Percentiles rank a stretch among this genome's conserved stretches.
These are phyloP conservation scores for Apodemus speciosus DNA, from an alignment of 2,113 vertebrate genomes.

Conservation along the genomic window DNA sequence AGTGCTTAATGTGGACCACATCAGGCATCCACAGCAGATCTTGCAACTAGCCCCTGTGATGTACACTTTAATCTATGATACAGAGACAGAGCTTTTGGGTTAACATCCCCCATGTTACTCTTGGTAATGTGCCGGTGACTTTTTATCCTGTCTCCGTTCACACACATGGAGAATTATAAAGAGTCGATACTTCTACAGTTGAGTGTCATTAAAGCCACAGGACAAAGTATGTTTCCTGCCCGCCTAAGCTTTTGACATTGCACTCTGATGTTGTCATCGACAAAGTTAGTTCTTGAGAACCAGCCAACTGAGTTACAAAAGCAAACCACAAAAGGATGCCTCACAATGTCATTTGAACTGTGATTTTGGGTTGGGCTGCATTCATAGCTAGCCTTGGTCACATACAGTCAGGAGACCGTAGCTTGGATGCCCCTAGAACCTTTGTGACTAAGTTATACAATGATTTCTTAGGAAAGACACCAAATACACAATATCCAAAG, in stretches of 20 bases:
- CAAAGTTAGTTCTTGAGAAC: not conserved
- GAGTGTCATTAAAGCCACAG: not conserved
- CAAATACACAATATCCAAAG: constrained; percentile 2
- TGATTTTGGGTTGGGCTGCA: not conserved
- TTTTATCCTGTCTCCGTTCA: not conserved
- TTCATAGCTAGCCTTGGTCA: not conserved
- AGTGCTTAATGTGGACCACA: not conserved
- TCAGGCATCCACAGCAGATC: not conserved
- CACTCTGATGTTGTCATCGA: not conserved
- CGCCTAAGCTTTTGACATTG: not conserved
- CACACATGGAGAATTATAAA: not conserved
- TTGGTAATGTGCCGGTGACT: not conserved
- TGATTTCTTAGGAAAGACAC: not conserved
- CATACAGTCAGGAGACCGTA: not conserved
- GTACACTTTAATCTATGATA: not conserved
- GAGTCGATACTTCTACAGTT: not conserved
- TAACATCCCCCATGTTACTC: not conserved
- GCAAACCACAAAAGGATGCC: not conserved
- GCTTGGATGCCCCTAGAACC: not conserved
- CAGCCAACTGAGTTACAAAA: not conserved
- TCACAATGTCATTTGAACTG: not conserved
- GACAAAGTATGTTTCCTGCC: not conserved
- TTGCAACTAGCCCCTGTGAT: not conserved
- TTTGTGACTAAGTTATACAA: not conserved
- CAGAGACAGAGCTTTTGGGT: not conserved